Evolutionary conservation across 2,797 vertebrate genomes (phyloP).

Genomic region (Rhinatrema bivittatum): DNA sequence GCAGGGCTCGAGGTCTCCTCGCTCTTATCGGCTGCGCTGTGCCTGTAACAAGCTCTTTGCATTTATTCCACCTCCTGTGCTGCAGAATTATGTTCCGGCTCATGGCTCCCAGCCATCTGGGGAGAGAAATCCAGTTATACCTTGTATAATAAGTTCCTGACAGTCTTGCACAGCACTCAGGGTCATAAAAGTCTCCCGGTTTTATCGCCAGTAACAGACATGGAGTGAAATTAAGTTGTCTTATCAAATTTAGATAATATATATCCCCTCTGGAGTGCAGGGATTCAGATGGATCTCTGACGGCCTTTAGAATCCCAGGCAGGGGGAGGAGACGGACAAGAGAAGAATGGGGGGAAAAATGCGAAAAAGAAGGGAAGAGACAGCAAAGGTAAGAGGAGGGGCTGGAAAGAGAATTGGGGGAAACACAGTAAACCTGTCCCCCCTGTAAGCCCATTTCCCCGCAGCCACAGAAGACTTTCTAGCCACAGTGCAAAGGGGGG

Average conservation of each 20-base stretch:
- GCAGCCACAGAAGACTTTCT: no score
- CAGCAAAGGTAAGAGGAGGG: no score
- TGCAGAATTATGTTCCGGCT: constrained; percentile 59
- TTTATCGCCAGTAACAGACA: constrained; percentile 70
- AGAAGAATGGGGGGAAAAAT: no score
- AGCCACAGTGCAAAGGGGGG: no score
- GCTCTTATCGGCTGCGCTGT: constrained; percentile 60
- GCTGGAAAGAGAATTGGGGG: no score
- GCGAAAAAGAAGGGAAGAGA: no score
- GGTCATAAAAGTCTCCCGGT: constrained; percentile 69
- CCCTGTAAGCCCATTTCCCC: no score
- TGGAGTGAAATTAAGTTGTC: constrained; percentile 69
- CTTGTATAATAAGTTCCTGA: constrained; percentile 73
- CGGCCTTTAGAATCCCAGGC: constrained; percentile 34
- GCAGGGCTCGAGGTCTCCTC: constrained; percentile 34
- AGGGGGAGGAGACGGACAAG: no score
- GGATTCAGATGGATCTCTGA: constrained; percentile 43
- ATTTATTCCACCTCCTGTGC: constrained; percentile 63
- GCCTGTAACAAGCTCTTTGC: constrained; percentile 63
- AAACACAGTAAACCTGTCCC: no score
- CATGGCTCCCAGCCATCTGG: constrained; percentile 63
- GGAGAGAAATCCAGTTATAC: constrained; percentile 69
- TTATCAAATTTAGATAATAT: constrained; percentile 72
- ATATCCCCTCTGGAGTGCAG: constrained; percentile 61
- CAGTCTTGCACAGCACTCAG: constrained; percentile 62